Evolutionary conservation across 2,113 vertebrate species (phyloP), one percentile per base, ranked within the genome.

Genomic region (Propithecus coquereli): DNA sequence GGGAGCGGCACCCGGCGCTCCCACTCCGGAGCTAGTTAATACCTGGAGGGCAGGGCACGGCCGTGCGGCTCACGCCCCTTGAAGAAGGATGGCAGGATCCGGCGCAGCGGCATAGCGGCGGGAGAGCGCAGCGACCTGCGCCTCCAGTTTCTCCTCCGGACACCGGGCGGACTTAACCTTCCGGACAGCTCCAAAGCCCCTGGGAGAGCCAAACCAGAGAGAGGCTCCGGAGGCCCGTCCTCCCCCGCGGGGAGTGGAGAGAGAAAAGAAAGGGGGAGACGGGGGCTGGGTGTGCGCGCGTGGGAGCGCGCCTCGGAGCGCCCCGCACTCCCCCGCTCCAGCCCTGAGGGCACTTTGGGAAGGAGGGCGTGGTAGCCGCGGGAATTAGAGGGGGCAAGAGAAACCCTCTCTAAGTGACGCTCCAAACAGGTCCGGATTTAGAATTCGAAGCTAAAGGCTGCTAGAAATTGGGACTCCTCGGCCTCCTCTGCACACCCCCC

Each of bases 271-370:
- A 76, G 50, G 47, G 84, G 86, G 73, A 50, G 65, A 52, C 45
- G 27, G 83, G 57, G 43, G 54, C 81, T 30, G 74, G 73, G 96
- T 70, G 96, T 84, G 96, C 96, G 90, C 90, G 89, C 94, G 82
- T 43, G 94, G 79, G 70, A 92, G 95, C 93, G 94, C 94, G 88
- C 94, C 81, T 85, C 47, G 2, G 87, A 86, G 88, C 82, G 90
- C 59, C 93, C 87, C 32, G 73, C 74, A 63, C 85, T 70, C n/a
- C 71, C 47, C 73, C 16, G 20, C 45, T 11, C 76, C 59, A 5
- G 40, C 77, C 84, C 22, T 5, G 61, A 87, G 85, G 90, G 25
- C 93, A 73, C 73, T 86, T 95, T 5, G n/a, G 66, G 37, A n/a
- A 74, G 59, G 81, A 87, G 63, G 79, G 92, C 85, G 94, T 22